These are phyloP conservation scores for Portevinia maculata DNA, from an alignment of 2,888 invertebrate species.

Conservation along the genomic window DNA sequence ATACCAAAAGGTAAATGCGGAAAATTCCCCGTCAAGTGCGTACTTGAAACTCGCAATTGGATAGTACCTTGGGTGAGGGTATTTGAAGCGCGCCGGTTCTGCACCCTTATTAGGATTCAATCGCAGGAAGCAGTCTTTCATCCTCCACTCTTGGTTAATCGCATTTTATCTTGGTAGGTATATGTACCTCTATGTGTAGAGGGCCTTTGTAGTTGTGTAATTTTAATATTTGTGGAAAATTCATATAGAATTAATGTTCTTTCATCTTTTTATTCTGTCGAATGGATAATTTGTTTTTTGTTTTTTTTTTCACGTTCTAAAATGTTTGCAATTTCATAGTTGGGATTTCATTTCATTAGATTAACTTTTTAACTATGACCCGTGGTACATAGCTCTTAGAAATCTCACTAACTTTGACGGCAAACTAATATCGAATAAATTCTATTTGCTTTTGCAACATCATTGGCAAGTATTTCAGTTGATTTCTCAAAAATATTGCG, in stretches of 20 bases:
- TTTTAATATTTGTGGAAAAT: conserved; percentile 66
- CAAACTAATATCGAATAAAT: background rate
- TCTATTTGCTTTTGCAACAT: too few relatives aligned
- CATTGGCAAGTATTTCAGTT: too few relatives aligned
- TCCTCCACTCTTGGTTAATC: conserved; percentile 2
- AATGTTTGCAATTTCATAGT: conserved; percentile 25
- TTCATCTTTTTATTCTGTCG: conserved; percentile 45
- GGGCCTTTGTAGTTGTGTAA: conserved; percentile 48
- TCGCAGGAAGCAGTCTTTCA: conserved; percentile 25
- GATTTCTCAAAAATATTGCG: too few relatives aligned
- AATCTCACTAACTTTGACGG: background rate
- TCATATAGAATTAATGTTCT: conserved; percentile 45
- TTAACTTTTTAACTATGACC: conserved; percentile 16
- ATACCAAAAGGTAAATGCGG: conserved; percentile 35
- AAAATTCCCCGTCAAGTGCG: conserved; percentile 64
- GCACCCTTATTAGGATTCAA: conserved; percentile 62
- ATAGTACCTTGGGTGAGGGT: conserved; percentile 33
- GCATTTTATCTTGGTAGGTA: conserved; percentile 45
- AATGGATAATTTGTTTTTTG: conserved; percentile 32
- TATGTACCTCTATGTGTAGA: conserved; percentile 49
- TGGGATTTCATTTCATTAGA: conserved; percentile 16
- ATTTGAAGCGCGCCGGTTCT: conserved; percentile 42
- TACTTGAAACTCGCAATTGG: conserved; percentile 63
- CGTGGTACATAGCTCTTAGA: background rate
- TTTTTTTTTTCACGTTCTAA: conserved; percentile 4